These are phyloP conservation scores for Idaea straminata DNA, from an alignment of 2,888 invertebrate genomes.

Conservation along the genomic window DNA sequence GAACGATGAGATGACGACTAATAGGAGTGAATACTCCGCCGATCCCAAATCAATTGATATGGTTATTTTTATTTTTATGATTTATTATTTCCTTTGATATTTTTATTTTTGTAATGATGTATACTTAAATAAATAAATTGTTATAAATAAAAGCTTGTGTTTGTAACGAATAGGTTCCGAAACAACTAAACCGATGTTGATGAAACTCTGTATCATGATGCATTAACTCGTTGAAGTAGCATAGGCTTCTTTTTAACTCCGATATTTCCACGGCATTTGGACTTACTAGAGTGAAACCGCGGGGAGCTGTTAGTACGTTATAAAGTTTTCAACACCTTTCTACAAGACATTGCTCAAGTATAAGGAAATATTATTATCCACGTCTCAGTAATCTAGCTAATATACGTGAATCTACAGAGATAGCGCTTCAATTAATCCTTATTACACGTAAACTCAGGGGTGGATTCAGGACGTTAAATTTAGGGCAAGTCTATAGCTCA, in stretches of 20 bases:
- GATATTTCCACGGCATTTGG: too few species aligned
- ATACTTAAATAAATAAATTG: too few species aligned
- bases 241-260: not conserved
- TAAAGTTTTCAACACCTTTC: not conserved
- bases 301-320: not conserved
- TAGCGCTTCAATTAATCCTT: conserved; percentile 39
- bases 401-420: conserved; percentile 25
- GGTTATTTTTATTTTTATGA: too few species aligned
- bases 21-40: too few species aligned
- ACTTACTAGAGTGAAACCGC: too few species aligned
- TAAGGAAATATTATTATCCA: conserved; percentile 13
- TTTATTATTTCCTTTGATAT: not conserved
- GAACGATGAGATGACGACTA: too few species aligned
- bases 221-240: too few species aligned
- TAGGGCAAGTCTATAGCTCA: not conserved
- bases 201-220: too few species aligned
- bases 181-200: too few species aligned
- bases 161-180: too few species aligned
- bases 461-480: conserved; percentile 10
- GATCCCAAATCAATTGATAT: too few species aligned
- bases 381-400: conserved; percentile 14
- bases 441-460: conserved; percentile 38
- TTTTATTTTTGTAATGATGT: too few species aligned
- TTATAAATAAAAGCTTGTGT: not conserved
- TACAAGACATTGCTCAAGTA: not conserved